phyloP scores from a whole-genome alignment of 2,888 invertebrate species.

The Drosophila cognata region DNA sequence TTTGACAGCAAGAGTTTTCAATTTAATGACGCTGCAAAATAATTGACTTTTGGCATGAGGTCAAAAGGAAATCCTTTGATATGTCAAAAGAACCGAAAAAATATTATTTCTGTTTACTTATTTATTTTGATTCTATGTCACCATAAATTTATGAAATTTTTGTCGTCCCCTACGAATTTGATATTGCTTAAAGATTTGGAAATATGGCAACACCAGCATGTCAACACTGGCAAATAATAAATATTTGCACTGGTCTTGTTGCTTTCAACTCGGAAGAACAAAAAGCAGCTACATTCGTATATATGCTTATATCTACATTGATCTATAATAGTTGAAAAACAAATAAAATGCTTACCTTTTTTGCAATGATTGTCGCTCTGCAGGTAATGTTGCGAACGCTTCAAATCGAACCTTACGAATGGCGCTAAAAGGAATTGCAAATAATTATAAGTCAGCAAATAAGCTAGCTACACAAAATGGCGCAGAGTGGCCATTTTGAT shows the following conservation, averaged over 20 bases:
- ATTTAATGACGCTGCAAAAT: conserved; percentile 38
- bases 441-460: conserved; percentile 27
- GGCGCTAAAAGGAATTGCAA: conserved; percentile 43
- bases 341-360: conserved; percentile 30
- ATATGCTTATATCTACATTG: not conserved
- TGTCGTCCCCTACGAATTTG: too few relatives aligned
- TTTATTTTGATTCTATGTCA: not conserved
- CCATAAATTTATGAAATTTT: not conserved
- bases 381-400: conserved; percentile 10
- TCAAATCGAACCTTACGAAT: conserved; percentile 1
- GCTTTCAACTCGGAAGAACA: not conserved
- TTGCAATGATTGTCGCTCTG: not conserved
- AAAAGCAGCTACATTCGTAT: not conserved
- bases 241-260: conserved; percentile 20
- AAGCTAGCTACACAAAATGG: conserved; percentile 3
- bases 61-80: not conserved
- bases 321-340: conserved; percentile 12
- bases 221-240: conserved; percentile 16
- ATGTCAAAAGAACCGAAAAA: conserved; percentile 1
- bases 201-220: not conserved
- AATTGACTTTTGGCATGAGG: conserved; percentile 43
- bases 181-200: not conserved
- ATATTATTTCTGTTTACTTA: not conserved
- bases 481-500: not conserved
- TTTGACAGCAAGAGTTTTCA: conserved; percentile 51